Base-by-base conservation (phyloP, 1,140 invertebrate genomes). In the Bombus picipes region DNA sequence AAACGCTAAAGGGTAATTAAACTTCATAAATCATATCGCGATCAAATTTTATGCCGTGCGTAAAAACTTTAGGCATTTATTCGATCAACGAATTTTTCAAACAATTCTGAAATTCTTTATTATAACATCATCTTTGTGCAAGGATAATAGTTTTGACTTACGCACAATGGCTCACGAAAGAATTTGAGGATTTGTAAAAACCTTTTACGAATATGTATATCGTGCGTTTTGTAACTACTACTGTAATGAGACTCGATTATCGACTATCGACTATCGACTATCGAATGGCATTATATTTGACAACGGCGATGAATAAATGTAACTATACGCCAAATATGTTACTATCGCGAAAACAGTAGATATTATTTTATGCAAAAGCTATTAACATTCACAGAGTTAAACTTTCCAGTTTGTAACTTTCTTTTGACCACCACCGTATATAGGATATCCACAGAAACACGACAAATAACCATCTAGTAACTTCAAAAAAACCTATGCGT, bases 1-100 rank as follows among this genome's bases (percentile, higher is more conserved):
- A 53, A 75, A 75, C 32, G 47, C 22, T 71, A 22, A 72, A 34
- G 15, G 28, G n/a, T 75, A 41, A 71, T 71, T 71, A 72, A 53
- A 72, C 39, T 41, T 41, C 25, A 8, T 41, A 41, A 72, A 72
- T 41, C 37, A n/a, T 12, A 28, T 9, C 8, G 5, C 12, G 25
- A 70, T 70, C 12, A 25, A 39, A 70, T 70, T 70, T 39, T 13
- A 70, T 70, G 13, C 2, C 32, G 8, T 18, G 34, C 32, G 32
- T 22, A 25, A 37, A 68, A 22, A 10, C 1, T 22, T 37, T 9
- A 34, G 8, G 18, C 6, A 3, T 12, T 70, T 39, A 5, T 70
- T 70, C 5, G 25, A 70, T 39, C 10, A 28, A 39, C 34, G 25
- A 28, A 70, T 70, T 39, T 39, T 28, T 12, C 22, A 28, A 39